A percentile compares a stretch with the other conserved stretches of the same genome.
These are phyloP conservation scores for Bolinopsis microptera DNA, from an alignment of 37 sponge, comb jelly and placozoan species.

Conservation along the genomic window DNA sequence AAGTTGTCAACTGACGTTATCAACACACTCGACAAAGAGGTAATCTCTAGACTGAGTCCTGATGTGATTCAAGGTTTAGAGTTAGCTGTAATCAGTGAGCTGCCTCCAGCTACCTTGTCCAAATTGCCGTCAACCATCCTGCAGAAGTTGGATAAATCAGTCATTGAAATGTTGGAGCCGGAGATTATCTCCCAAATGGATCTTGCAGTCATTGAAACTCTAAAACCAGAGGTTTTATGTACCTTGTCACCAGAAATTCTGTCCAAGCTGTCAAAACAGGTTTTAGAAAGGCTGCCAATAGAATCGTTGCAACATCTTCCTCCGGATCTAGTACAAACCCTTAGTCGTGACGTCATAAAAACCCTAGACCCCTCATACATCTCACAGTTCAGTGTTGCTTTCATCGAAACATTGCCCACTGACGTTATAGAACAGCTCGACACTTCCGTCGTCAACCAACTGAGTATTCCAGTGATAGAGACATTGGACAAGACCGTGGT, in stretches of 20 bases:
- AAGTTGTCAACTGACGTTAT: background rate
- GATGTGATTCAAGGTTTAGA: background rate
- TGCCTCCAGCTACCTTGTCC: background rate
- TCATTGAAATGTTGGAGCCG: background rate
- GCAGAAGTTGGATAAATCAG: constrained; percentile 7
- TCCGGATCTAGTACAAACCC: background rate
- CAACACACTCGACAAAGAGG: background rate
- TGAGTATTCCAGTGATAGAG: constrained; percentile 38
- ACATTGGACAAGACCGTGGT: background rate
- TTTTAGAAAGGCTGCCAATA: background rate
- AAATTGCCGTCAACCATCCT: background rate
- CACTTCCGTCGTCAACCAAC: background rate
- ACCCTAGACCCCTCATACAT: background rate
- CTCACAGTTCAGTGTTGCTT: background rate
- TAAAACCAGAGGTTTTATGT: background rate
- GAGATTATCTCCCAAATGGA: background rate
- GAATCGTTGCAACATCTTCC: background rate
- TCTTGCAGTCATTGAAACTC: background rate
- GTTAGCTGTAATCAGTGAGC: background rate
- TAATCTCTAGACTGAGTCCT: background rate
- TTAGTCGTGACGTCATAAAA: background rate
- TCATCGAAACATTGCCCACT: constrained; percentile 20
- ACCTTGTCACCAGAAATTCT: background rate
- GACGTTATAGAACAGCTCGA: constrained; percentile 28
- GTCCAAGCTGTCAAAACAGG: background rate